phyloP scores from a whole-genome alignment of 1,140 invertebrate species.

The Gonatopus flavifemur region DNA sequence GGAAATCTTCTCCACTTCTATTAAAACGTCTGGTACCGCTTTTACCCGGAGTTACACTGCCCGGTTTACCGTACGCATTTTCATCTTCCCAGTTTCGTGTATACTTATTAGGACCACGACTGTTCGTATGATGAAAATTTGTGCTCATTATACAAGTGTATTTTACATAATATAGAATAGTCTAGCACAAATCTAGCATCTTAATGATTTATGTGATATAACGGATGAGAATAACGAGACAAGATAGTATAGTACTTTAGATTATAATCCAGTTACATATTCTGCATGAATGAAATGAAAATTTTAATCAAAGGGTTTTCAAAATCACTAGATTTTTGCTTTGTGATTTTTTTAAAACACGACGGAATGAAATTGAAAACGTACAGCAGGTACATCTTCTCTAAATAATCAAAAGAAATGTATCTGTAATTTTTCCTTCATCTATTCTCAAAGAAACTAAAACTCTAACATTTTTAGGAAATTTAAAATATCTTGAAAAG shows the following conservation, averaged over 20 bases:
- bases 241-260: too few species aligned
- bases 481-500: not conserved
- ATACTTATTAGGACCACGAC: slow-evolving; percentile 88
- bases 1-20: slow-evolving; percentile 52
- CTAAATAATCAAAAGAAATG: too few species aligned
- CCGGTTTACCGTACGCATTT: slow-evolving; percentile 73
- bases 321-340: too few species aligned
- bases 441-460: too few species aligned
- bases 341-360: too few species aligned
- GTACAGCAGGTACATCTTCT: too few species aligned
- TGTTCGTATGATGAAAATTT: slow-evolving; percentile 39
- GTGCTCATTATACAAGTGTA: slow-evolving; percentile 9
- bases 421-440: too few species aligned
- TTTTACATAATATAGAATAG: not conserved
- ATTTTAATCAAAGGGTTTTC: too few species aligned
- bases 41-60: slow-evolving; percentile 31
- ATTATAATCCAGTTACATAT: too few species aligned
- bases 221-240: not conserved
- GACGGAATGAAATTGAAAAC: too few species aligned
- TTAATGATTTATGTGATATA: too few species aligned
- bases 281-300: too few species aligned
- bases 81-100: slow-evolving; percentile 90
- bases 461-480: not conserved
- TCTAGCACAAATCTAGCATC: slow-evolving; percentile 1
- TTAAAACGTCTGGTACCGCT: slow-evolving; percentile 32